Conservation (phyloP, 2,888 invertebrate species). For the Apamea monoglypha region DNA sequence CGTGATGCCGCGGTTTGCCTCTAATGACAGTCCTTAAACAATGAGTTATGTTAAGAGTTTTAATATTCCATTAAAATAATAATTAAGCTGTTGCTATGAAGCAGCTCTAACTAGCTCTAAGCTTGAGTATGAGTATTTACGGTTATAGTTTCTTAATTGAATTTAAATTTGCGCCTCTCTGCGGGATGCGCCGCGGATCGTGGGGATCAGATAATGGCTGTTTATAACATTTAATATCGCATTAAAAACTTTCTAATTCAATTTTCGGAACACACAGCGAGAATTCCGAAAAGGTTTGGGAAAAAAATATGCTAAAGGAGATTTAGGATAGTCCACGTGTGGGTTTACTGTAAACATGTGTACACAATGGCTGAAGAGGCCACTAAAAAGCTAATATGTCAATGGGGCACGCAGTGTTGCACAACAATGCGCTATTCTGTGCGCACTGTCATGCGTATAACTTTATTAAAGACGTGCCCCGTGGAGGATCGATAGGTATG, state of each 20-base stretch:
- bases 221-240: conserved; percentile 69
- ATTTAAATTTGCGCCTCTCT: conserved; percentile 83
- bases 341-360: conserved; percentile 71
- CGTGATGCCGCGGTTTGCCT: conserved; percentile 65
- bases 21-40: conserved; percentile 75
- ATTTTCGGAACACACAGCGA: conserved; percentile 68
- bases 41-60: conserved; percentile 75
- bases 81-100: conserved; percentile 76
- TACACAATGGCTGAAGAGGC: conserved; percentile 75
- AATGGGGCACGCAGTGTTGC: conserved; percentile 82
- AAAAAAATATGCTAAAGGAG: conserved; percentile 58
- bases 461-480: conserved; percentile 83
- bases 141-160: conserved; percentile 79
- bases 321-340: conserved; percentile 70
- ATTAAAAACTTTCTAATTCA: conserved; percentile 78
- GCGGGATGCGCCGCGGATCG: conserved; percentile 81
- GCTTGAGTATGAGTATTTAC: conserved; percentile 67
- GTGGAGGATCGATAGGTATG: conserved; percentile 85
- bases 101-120: conserved; percentile 59
- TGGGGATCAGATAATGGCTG: conserved; percentile 75
- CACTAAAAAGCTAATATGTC: conserved; percentile 86
- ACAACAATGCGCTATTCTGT: conserved; percentile 82
- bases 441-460: conserved; percentile 84
- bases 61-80: conserved; percentile 74
- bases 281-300: conserved; percentile 48